Percentiles rank a stretch among this genome's conserved stretches.
Evolutionary conservation across 2,113 vertebrate genomes (phyloP).

Genomic region (Elachura formosa): DNA sequence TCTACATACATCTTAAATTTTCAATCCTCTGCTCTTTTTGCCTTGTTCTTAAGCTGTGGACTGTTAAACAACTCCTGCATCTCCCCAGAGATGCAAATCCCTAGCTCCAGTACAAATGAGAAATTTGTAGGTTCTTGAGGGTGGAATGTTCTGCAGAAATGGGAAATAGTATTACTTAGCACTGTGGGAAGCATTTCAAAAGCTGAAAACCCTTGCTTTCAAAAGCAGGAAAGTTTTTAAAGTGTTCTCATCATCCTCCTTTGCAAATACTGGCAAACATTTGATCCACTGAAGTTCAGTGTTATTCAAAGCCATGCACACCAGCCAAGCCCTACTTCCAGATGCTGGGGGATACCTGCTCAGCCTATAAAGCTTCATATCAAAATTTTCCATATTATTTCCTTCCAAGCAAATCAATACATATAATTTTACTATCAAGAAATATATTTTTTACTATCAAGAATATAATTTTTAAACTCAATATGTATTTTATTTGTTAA

Average conservation of each 20-base stretch:
- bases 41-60: background rate
- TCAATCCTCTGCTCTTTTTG: background rate
- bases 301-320: background rate
- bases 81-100: background rate
- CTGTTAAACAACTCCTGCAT: background rate
- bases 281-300: background rate
- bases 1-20: background rate
- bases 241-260: background rate
- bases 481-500: constrained; percentile 60
- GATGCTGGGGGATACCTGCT: background rate
- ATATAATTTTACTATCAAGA: constrained; percentile 29
- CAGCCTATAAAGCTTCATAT: background rate
- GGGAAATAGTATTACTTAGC: background rate
- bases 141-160: background rate
- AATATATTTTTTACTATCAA: no score
- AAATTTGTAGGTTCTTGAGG: background rate
- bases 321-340: background rate
- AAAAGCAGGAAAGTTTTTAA: background rate
- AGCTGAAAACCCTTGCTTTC: background rate
- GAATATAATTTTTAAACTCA: constrained; percentile 33
- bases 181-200: constrained; percentile 6
- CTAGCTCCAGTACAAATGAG: background rate
- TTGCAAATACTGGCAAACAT: background rate
- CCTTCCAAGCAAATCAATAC: constrained; percentile 5
- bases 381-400: background rate